Conservation (phyloP, 2,113 vertebrate genomes). For the Amblyopsis rosae region DNA sequence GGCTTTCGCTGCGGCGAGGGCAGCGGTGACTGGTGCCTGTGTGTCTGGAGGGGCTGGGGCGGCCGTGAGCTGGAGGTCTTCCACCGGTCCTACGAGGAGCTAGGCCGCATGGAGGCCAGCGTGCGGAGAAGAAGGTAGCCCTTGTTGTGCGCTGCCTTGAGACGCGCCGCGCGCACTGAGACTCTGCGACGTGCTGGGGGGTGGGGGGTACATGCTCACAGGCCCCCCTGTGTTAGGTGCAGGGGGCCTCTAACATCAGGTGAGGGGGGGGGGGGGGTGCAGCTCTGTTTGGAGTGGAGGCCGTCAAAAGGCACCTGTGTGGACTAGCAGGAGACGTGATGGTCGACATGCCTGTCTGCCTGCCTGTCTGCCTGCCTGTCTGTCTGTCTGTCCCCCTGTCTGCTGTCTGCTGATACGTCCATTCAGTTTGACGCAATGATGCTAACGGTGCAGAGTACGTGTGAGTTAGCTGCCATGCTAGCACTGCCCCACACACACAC, state of each 20-base stretch:
- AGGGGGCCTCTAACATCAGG: slow-evolving; percentile 32
- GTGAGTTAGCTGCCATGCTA: too few species aligned
- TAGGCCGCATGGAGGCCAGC: slow-evolving; percentile 84
- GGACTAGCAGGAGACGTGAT: too few species aligned
- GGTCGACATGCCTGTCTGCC: too few species aligned
- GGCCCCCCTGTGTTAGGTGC: slow-evolving; percentile 28
- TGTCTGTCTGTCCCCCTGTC: too few species aligned
- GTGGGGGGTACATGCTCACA: slow-evolving; percentile 18
- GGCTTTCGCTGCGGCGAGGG: slow-evolving; percentile 78
- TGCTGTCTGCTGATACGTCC: too few species aligned
- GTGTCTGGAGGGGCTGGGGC: slow-evolving; percentile 95
- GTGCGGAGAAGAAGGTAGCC: slow-evolving; percentile 87
- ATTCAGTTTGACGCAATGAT: too few species aligned
- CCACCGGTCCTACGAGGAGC: slow-evolving; percentile 91
- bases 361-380: too few species aligned
- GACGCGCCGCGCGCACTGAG: slow-evolving; percentile 26
- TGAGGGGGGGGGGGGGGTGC: neutral
- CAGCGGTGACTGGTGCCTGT: slow-evolving; percentile 84
- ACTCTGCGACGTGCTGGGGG: neutral
- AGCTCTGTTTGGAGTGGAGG: neutral
- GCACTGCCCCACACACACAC: too few species aligned
- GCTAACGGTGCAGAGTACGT: too few species aligned
- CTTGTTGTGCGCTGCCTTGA: slow-evolving; percentile 20
- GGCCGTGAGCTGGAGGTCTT: slow-evolving; percentile 87
- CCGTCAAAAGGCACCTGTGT: neutral